phyloP scores from a whole-genome alignment of 2,888 invertebrate species.

The Tigriopus californicus region DNA sequence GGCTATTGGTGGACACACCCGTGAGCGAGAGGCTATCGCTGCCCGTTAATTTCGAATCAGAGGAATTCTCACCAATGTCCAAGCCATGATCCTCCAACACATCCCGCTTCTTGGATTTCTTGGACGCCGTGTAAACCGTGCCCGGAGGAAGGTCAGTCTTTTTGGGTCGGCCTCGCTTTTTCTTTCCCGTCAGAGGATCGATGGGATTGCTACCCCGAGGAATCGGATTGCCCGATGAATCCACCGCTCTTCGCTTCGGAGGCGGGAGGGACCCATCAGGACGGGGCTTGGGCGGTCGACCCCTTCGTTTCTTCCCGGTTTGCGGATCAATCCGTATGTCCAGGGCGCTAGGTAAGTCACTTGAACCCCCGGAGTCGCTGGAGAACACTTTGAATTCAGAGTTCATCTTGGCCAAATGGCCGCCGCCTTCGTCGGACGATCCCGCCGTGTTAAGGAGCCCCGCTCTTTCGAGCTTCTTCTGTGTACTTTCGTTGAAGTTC shows the following conservation, averaged over 20 bases:
- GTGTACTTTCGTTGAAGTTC: slow-evolving; percentile 1
- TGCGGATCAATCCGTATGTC: slow-evolving; percentile 6
- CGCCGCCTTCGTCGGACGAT: too few species aligned
- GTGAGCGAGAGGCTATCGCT: slow-evolving; percentile 12
- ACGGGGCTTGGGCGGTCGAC: slow-evolving; percentile 56
- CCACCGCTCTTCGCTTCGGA: slow-evolving; percentile 24
- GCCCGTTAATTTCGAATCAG: not conserved
- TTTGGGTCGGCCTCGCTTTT: slow-evolving; percentile 52
- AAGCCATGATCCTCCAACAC: not conserved
- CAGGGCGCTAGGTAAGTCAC: slow-evolving; percentile 24
- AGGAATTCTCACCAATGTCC: not conserved
- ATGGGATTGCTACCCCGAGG: slow-evolving; percentile 14
- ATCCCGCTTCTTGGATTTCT: not conserved
- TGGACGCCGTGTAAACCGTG: not conserved
- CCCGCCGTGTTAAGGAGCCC: too few species aligned
- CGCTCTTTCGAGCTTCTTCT: not conserved
- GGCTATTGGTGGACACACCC: slow-evolving; percentile 13
- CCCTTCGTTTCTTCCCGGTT: slow-evolving; percentile 21
- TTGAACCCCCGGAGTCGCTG: slow-evolving; percentile 31
- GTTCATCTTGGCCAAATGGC: slow-evolving; percentile 21
- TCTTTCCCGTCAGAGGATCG: slow-evolving; percentile 40
- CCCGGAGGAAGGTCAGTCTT: slow-evolving; percentile 20
- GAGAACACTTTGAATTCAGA: slow-evolving; percentile 21
- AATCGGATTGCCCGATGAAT: slow-evolving; percentile 20
- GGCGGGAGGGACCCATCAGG: slow-evolving; percentile 33